These are phyloP conservation scores for Carabus problematicus DNA, from an alignment of 2,888 invertebrate genomes.

Conservation along the genomic window DNA sequence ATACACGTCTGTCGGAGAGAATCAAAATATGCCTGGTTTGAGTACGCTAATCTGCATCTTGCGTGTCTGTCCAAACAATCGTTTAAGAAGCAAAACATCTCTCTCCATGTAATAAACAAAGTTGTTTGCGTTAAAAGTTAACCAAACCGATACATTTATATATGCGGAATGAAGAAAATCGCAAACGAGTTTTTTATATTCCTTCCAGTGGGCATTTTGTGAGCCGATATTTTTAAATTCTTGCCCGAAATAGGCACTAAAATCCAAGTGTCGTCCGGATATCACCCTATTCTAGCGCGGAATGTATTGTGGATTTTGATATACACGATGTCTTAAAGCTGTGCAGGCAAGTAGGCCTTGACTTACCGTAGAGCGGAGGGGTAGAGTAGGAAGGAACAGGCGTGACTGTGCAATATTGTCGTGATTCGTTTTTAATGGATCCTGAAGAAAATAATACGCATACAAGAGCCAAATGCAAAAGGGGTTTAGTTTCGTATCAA, in stretches of 20 bases:
- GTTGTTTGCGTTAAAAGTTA: too few species aligned
- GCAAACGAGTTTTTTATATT: constrained; percentile 31
- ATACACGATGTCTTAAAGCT: too few species aligned
- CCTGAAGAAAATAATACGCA: too few species aligned
- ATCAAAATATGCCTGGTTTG: background rate
- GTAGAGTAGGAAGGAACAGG: too few species aligned
- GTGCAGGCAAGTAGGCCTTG: too few species aligned
- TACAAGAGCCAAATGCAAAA: too few species aligned
- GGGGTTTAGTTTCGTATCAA: too few species aligned
- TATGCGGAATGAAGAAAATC: constrained; percentile 12
- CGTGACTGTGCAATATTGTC: too few species aligned
- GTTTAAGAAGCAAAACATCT: background rate
- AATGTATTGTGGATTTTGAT: constrained; percentile 14
- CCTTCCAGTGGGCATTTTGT: constrained; percentile 20
- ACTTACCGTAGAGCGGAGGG: too few species aligned
- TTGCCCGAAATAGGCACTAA: constrained; percentile 30
- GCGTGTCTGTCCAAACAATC: constrained; percentile 8
- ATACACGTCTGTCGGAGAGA: too few species aligned
- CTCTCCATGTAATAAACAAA: too few species aligned
- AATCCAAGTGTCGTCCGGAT: constrained; percentile 23
- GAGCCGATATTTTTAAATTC: constrained; percentile 30
- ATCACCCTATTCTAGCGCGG: constrained; percentile 1
- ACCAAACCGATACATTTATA: background rate
- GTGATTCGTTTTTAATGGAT: too few species aligned
- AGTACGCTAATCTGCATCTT: constrained; percentile 11